Evolutionary conservation across 2,888 invertebrate species (phyloP), one percentile per base, ranked within the genome.

Genomic region (Scotopteryx bipunctaria): DNA sequence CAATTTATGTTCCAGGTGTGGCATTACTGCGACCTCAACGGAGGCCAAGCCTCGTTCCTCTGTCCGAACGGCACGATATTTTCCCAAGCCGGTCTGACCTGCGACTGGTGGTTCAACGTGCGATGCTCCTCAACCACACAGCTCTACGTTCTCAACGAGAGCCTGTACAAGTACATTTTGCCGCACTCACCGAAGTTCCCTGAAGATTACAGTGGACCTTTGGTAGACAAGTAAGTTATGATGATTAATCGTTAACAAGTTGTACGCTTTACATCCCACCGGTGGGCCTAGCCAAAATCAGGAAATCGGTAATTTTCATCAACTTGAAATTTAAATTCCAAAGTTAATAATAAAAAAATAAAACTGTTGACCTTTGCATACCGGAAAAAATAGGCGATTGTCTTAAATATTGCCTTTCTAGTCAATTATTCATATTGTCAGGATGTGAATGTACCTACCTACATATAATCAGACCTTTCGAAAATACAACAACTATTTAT

Each of bases 21-120:
- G 97, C 97, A 97, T 80, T 97, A 97, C 78, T 97, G 97, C 74
- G 97, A 97, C 77, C 91, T 97, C 48, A 97, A 97, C 73, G 97
- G 97, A 4, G 97, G 97, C 3, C 96, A 97, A 80, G 95, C 97
- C 2, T 97, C 97, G 2, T 97, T 97, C 78, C 85, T 97, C 23
- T 97, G 97, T 70, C 97, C 97, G 37, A 97, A 97, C 77, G 97
- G 97, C 25, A 97, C 97, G 2, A 96, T 97, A 73, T 97, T 97
- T 87, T 96, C 95, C 61, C 97, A 97, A 90, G 95, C 96, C 8
- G 96, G 94, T 0, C 85, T 97, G 32, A 97, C 97, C 0, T 97
- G 97, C 72, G 97, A 97, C 78, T 97, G 97, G 97, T 97, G 97
- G 97, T 97, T 96, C 83, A 97, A 97, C 76, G 97, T 97, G 0